Base-by-base conservation (phyloP, 2,113 vertebrate genomes). In the Helogale parvula region DNA sequence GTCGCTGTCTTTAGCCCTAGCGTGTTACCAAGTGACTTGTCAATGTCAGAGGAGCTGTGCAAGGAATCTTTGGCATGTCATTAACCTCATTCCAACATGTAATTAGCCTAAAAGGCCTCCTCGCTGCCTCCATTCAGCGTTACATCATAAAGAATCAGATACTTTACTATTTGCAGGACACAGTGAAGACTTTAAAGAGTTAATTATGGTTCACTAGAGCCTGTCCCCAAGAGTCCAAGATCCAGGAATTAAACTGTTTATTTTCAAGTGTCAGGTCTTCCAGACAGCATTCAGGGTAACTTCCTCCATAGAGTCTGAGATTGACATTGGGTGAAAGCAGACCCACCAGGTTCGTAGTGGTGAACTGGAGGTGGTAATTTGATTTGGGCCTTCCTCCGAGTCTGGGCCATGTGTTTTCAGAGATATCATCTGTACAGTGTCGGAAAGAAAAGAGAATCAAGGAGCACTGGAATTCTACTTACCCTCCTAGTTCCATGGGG, bases 11-110 rank as follows among this genome's bases (percentile, higher is more conserved):
- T 82, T 29, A 54, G 71, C 63, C 74, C 35, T 76, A 71, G 90
- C 25, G 3, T 95, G 92, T 94, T 54, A 92, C 96, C 33, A 17
- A 96, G 85, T 97, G 63, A 90, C 95, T 83, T 93, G 97, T 96
- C 96, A 89, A 82, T 80, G 96, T 93, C 94, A 94, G 85, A 72
- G 72, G 66, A 94, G 96, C 82, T 57, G 6, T 8, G 71, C 81
- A 85, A 97, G 79, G 96, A 97, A 98, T 97, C 90, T 77, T 19
- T 0, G 94, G 97, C 97, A 98, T 91, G 85, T 98, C 65, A 80
- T 98, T 98, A 98, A 97, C 97, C 97, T 97, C 97, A 74, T 98
- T 97, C 97, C 94, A 98, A 95, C 94, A 29, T 98, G 96, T 98
- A 98, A 98, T 98, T 98, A 98, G 72, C 74, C 97, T 97, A 60